Conservation (phyloP, 2,797 vertebrate genomes). For the Peromyscus eremicus region DNA sequence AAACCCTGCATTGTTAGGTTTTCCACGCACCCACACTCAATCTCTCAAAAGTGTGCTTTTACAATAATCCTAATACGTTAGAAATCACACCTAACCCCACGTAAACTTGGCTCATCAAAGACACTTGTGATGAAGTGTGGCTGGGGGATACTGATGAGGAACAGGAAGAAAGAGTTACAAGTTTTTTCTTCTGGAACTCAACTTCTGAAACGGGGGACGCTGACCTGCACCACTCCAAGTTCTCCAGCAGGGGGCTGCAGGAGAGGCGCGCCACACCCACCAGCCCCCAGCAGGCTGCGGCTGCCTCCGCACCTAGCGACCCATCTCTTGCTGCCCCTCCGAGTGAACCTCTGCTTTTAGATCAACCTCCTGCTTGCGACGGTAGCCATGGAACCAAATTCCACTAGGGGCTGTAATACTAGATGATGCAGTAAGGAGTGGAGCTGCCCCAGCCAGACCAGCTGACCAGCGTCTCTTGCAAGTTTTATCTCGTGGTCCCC, state of each 20-base stretch:
- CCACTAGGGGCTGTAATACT: neutral
- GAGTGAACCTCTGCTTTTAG: neutral
- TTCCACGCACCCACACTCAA: neutral
- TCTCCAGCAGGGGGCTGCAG: constrained; percentile 54
- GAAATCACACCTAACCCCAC: neutral
- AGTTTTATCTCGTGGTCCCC: neutral
- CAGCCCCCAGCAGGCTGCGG: neutral
- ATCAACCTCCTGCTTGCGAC: neutral
- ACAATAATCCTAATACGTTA: neutral
- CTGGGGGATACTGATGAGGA: neutral
- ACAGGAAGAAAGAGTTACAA: neutral
- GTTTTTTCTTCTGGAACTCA: neutral
- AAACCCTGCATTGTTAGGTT: neutral
- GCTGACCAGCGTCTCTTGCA: neutral
- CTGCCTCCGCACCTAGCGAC: neutral
- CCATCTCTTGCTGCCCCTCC: neutral
- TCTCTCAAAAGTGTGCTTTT: constrained; percentile 26
- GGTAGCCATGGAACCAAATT: neutral
- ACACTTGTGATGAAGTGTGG: neutral
- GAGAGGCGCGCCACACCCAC: too few relatives aligned
- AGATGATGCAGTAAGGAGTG: neutral
- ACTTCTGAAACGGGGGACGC: neutral
- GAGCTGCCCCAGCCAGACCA: neutral
- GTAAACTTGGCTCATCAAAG: constrained; percentile 9
- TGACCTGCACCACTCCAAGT: neutral